Evolutionary conservation across 2,113 vertebrate genomes (phyloP), one percentile per base, ranked within the genome.

Genomic region (Xiphias gladius): DNA sequence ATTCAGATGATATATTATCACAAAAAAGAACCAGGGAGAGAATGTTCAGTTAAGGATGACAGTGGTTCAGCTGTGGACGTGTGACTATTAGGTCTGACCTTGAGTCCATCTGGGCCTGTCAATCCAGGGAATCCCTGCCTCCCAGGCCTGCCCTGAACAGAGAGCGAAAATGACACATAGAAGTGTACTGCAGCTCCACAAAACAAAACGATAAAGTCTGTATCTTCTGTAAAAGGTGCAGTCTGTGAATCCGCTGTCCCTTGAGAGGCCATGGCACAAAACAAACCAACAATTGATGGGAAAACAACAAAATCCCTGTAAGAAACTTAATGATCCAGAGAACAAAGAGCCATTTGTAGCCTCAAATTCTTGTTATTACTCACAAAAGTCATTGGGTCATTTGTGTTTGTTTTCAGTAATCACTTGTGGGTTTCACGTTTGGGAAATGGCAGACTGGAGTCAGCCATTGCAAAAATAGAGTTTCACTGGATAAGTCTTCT

Each of bases 81-180:
- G 50, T 22, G 57, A 57, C 64, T 64, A 12, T 65, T 19, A 70
- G 76, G 76, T 80, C 93, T 97, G 93, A 99, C 98, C 98, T 99
- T 97, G 57, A 90, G 78, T 85, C 98, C 98, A 0, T 97, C 96
- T 0, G 94, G 93, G 87, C 98, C 98, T 1, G 95, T 94, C 84
- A 89, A 96, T 87, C 98, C 98, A 5, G 96, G 90, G 93, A 97
- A 97, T 65, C 98, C 98, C 80, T 97, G 97, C 82, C 96, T 95
- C 82, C 98, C 98, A 72, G 95, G 95, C 35, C 96, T 97, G 88
- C 98, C 98, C 98, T 99, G 92, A 90, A 97, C 96, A 81, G 82
- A 95, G 92, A 93, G 79, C 88, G 41, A 9, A 93, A 83, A 92
- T 90, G 91, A 91, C 90, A 84, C 77, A 89, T 71, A 90, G 89